Percentiles rank a stretch among this genome's conserved stretches.
Evolutionary conservation across 37 sponge, comb jelly and placozoan species (phyloP).

Genomic region (Aphrocallistes beatrix): DNA sequence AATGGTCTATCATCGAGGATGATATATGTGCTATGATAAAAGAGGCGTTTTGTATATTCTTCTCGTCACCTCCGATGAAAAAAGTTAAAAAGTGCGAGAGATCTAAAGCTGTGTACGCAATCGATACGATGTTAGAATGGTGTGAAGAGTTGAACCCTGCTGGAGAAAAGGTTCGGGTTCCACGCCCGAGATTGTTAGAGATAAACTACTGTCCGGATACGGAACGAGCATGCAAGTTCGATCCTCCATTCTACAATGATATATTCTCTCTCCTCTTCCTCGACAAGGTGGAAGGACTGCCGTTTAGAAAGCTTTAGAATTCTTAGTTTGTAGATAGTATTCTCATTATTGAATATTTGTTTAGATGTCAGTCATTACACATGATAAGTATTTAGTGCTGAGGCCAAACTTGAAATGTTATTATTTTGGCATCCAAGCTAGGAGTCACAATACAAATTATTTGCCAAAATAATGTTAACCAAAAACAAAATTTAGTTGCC

Average conservation of each 20-base stretch:
- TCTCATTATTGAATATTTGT: too few species aligned
- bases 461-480: too few species aligned
- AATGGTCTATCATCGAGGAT: slow-evolving; percentile 17
- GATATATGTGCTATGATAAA: slow-evolving; percentile 22
- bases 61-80: slow-evolving; percentile 15
- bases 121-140: slow-evolving; percentile 87
- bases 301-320: background rate
- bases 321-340: background rate
- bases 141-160: background rate
- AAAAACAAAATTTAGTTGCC: too few species aligned
- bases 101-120: slow-evolving; percentile 70
- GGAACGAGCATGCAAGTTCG: slow-evolving; percentile 64
- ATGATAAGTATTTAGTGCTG: too few species aligned
- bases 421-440: too few species aligned
- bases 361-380: too few species aligned
- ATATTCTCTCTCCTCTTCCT: slow-evolving; percentile 53
- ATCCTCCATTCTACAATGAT: slow-evolving; percentile 75
- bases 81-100: slow-evolving; percentile 14
- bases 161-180: background rate
- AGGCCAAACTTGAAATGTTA: too few species aligned
- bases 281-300: slow-evolving; percentile 11
- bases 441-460: too few species aligned
- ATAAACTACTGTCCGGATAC: slow-evolving; percentile 81
- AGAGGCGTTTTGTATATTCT: slow-evolving; percentile 23
- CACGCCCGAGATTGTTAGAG: slow-evolving; percentile 55